Conservation (phyloP, 2,888 invertebrate species). For the Pasiphila rectangulata region DNA sequence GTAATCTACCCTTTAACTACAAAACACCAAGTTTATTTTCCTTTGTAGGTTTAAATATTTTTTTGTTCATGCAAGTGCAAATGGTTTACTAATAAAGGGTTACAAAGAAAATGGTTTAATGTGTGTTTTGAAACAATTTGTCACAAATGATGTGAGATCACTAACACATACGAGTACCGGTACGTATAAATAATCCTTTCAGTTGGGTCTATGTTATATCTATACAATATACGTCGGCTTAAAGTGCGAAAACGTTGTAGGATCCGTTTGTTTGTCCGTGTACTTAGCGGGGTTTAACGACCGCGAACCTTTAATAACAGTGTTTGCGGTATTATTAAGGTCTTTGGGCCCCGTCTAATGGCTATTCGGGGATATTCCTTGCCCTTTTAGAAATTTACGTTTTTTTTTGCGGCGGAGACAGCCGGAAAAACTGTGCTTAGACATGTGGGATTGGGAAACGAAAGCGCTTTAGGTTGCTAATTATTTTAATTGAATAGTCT, state of each 20-base stretch:
- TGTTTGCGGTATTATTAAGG: slow-evolving; percentile 38
- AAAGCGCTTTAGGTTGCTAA: neutral
- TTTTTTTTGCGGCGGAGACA: slow-evolving; percentile 18
- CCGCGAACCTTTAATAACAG: slow-evolving; percentile 31
- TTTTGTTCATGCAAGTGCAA: too few species aligned
- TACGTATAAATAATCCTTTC: neutral
- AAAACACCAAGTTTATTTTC: too few species aligned
- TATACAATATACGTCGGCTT: neutral
- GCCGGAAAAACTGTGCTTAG: slow-evolving; percentile 10
- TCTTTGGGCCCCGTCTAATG: slow-evolving; percentile 33
- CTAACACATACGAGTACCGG: neutral
- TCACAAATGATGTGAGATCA: too few species aligned
- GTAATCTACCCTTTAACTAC: too few species aligned
- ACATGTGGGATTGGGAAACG: slow-evolving; percentile 2
- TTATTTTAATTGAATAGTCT: too few species aligned
- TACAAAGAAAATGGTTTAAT: too few species aligned
- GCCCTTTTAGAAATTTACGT: slow-evolving; percentile 18
- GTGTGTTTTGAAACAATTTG: too few species aligned
- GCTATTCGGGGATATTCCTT: slow-evolving; percentile 30
- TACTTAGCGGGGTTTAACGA: slow-evolving; percentile 28
- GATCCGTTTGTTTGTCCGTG: slow-evolving; percentile 26
- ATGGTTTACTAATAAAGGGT: too few species aligned
- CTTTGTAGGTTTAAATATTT: too few species aligned
- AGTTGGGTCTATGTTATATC: neutral
- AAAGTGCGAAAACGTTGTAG: slow-evolving; percentile 3